Evolutionary conservation across 2,888 invertebrate genomes (phyloP).

Genomic region (Sipha maydis): DNA sequence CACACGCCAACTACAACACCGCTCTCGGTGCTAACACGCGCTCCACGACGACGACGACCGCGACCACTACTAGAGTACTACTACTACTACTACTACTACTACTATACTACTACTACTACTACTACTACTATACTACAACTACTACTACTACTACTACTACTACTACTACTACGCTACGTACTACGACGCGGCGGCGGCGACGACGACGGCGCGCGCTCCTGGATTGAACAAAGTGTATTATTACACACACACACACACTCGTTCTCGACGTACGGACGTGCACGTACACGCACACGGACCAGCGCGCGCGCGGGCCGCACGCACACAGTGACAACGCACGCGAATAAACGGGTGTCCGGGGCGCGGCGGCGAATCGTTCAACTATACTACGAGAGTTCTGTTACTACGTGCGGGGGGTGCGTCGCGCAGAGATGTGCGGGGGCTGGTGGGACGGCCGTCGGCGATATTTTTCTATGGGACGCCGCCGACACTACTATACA

Average conservation of each 20-base stretch:
- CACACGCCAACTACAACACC: conserved; percentile 13
- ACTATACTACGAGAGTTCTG: no score
- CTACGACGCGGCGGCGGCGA: conserved; percentile 13
- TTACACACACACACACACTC: conserved; percentile 11
- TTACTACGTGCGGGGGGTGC: no score
- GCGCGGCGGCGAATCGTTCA: background rate
- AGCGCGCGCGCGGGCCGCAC: no score
- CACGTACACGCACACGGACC: background rate
- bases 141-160: conserved; percentile 27
- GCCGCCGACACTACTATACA: background rate
- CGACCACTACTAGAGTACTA: conserved; percentile 1
- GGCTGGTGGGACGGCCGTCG: background rate
- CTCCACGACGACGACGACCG: background rate
- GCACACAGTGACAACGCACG: no score
- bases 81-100: conserved; percentile 32
- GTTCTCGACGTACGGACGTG: background rate
- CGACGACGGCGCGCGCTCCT: conserved; percentile 37
- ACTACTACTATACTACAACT: conserved; percentile 37
- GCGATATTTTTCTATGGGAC: conserved; percentile 48
- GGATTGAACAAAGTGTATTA: conserved; percentile 60
- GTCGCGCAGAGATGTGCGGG: no score
- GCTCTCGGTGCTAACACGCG: background rate
- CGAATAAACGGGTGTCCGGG: conserved; percentile 6
- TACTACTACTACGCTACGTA: background rate
- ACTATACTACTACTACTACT: conserved; percentile 21